These are phyloP conservation scores for Idris sp. DNA, from an alignment of 1,140 invertebrate genomes.

Conservation along the genomic window DNA sequence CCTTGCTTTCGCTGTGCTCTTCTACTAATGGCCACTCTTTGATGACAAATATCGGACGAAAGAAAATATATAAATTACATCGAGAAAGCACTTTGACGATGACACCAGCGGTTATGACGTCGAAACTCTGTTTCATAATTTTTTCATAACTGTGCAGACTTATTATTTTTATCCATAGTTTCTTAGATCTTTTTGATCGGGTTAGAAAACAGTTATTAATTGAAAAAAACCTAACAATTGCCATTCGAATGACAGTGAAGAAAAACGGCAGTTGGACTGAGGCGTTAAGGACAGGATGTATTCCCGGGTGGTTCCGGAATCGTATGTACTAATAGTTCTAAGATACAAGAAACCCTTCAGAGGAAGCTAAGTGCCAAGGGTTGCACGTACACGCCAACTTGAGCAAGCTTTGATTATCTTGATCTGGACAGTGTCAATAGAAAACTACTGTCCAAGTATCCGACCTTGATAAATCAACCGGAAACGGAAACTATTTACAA, in stretches of 20 bases:
- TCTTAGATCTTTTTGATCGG: too few species aligned
- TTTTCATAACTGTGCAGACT: constrained; percentile 46
- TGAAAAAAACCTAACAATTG: constrained; percentile 36
- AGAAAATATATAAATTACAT: constrained; percentile 78
- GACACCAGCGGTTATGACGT: constrained; percentile 62
- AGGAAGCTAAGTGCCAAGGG: constrained; percentile 60
- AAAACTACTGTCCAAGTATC: constrained; percentile 50
- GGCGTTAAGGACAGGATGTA: constrained; percentile 77
- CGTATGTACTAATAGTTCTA: constrained; percentile 76
- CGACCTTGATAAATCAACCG: constrained; percentile 41
- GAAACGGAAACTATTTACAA: constrained; percentile 63
- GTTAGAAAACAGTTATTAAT: too few species aligned
- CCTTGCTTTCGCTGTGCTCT: constrained; percentile 71
- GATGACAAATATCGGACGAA: constrained; percentile 78
- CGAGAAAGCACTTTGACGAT: constrained; percentile 66
- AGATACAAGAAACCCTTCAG: constrained; percentile 71
- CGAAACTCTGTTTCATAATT: constrained; percentile 58
- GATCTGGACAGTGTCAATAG: constrained; percentile 76
- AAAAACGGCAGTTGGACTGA: constrained; percentile 62
- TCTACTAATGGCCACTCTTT: constrained; percentile 78
- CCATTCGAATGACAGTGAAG: constrained; percentile 18
- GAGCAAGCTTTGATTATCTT: constrained; percentile 74
- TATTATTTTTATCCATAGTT: too few species aligned
- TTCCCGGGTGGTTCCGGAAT: constrained; percentile 75
- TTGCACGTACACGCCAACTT: constrained; percentile 53